Evolutionary conservation across 2,888 invertebrate genomes (phyloP), one percentile per base, ranked within the genome.

Genomic region (Nezara viridula): DNA sequence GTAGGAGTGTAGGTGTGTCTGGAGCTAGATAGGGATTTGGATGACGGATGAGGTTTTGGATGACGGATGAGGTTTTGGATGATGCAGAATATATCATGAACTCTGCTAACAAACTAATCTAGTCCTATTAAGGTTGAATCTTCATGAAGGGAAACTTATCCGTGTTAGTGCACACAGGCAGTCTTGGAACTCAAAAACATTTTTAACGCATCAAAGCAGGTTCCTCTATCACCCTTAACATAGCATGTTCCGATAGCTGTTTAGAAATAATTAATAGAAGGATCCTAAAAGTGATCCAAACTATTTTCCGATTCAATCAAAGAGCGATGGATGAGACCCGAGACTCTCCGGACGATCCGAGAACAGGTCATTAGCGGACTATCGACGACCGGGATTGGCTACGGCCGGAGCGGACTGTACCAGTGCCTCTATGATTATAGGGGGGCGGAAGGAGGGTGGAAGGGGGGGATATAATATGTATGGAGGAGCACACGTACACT

Each of bases 401-500:
- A 73, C 66, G 66, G 66, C 14, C 66, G 32, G 10, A 37, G 32
- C 66, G 19, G 32, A 37, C 66, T 73, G 66, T 73, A 73, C 66
- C 66, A 73, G 32, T 37, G 66, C 66, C 66, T 73, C 37, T 37
- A 73, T 73, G 66, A 73, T 73, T 73, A 73, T 19, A 32, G 32
- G 1, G 66, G 47, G n/a, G n/a, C 3, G 4, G 19, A 10, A 3
- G 66, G 27, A 10, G 27, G 27, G 66, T 5, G 14, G 16, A n/a
- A 10, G 12, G n/a, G 81, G 44, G 6, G 24, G 44, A 44, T 81
- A 81, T 81, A 81, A 81, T 81, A 81, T 81, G 81, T 81, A 81
- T 81, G 81, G 81, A 47, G 44, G 47, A 81, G 81, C 81, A 81
- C 81, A 81, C 81, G 81, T 81, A 81, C 44, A 5, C 81, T 44